Evolutionary conservation across 2,888 invertebrate species (phyloP).

Genomic region (Tetropium fuscum): DNA sequence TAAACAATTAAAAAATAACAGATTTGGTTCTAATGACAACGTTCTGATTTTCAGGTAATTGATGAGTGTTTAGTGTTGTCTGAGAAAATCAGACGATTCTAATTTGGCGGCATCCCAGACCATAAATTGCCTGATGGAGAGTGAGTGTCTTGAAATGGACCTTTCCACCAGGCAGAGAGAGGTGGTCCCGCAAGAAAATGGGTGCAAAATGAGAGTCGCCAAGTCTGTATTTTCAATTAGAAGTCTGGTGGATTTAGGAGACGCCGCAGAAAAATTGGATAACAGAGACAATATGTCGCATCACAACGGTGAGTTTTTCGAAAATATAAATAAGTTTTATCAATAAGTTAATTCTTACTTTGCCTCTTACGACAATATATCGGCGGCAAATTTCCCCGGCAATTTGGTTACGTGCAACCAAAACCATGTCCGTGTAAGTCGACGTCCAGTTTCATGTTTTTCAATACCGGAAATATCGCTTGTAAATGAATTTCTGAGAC

Average conservation of each 20-base stretch:
- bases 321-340: too few species aligned
- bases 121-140: constrained; percentile 47
- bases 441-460: too few species aligned
- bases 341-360: constrained; percentile 12
- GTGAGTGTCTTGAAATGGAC: constrained; percentile 65
- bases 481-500: too few species aligned
- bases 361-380: constrained; percentile 13
- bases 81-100: not conserved
- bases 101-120: not conserved
- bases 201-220: constrained; percentile 68
- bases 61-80: not conserved
- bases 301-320: constrained; percentile 48
- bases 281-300: constrained; percentile 40
- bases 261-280: constrained; percentile 57
- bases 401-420: too few species aligned
- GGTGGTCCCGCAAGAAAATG: constrained; percentile 56
- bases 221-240: constrained; percentile 73
- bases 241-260: constrained; percentile 70
- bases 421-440: too few species aligned
- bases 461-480: too few species aligned
- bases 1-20: constrained; percentile 1
- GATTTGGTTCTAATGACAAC: constrained; percentile 15
- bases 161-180: constrained; percentile 67
- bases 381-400: too few species aligned
- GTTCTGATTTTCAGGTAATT: constrained; percentile 26